These are phyloP conservation scores for Microcebus griseorufus DNA, from an alignment of 2,113 vertebrate species.

Conservation along the genomic window DNA sequence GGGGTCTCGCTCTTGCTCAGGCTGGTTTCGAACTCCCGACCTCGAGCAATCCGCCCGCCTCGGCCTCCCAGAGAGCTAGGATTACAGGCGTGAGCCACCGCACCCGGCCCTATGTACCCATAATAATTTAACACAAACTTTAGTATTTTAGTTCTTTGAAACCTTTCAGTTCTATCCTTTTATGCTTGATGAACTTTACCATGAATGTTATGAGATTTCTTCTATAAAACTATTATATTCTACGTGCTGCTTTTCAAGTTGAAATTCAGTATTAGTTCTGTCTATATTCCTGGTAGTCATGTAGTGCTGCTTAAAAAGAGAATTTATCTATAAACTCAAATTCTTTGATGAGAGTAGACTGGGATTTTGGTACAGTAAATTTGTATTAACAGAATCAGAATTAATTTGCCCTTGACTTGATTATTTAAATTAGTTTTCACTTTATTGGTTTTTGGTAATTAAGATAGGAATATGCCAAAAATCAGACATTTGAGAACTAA, in stretches of 20 bases:
- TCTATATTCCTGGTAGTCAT: background rate
- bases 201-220: background rate
- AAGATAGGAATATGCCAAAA: background rate
- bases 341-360: background rate
- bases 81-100: too few species aligned
- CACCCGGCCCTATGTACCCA: too few species aligned
- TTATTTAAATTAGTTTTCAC: conserved; percentile 43
- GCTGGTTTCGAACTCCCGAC: too few species aligned
- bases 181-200: background rate
- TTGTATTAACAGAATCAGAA: background rate
- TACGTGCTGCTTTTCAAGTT: conserved; percentile 24
- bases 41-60: too few species aligned
- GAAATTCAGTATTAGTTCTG: background rate
- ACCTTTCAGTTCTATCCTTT: background rate
- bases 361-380: background rate
- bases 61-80: too few species aligned
- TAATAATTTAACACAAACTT: background rate
- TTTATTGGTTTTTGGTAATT: background rate
- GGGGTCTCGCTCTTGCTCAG: too few species aligned
- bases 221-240: background rate
- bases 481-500: background rate
- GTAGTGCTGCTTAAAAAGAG: background rate
- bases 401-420: background rate
- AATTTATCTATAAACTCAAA: background rate
- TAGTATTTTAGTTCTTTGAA: background rate